Base-by-base conservation (phyloP, 2,888 invertebrate genomes). In the Machimus atricapillus region DNA sequence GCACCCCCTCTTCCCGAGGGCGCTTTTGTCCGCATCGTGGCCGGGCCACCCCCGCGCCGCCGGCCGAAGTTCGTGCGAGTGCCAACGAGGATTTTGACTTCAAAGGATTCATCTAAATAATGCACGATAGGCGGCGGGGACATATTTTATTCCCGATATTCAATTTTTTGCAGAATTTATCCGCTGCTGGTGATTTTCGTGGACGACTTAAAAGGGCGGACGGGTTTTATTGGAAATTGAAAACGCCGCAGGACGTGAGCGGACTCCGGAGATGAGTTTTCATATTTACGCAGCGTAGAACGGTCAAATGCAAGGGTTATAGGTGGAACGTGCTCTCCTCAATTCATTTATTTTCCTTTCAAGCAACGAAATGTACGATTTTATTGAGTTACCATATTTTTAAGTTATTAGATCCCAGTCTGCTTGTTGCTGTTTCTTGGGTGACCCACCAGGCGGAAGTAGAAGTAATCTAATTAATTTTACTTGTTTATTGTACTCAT, bases 161-260 rank as follows among this genome's bases (percentile, higher is more conserved):
- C 74, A 81, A 86, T 86, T 89, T 87, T 83, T 74, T 58, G 46
- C 23, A 34, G 46, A 85, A n/a, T 46, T 85, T 85, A 85, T 85
- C 85, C 46, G 37, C 16, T 31, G n/a, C 74, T 73, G 73, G 27
- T 43, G 76, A 74, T 85, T 58, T 46, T 27, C 73, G 76, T 85
- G 74, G 73, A 85, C 43, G 46, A 85, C 43, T 85, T 85, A 85
- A 76, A 86, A 86, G 77, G 77, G 37, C 76, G 27, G 81, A 87
- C 85, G 87, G 87, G 43, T 88, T 88, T 89, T 89, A 89, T 89
- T 89, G 89, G 87, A 89, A 88, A 89, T 88, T 89, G 88, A 89
- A 88, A 88, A 88, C 89, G 87, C 89, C 87, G 76, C 89, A 88
- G 89, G 89, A 89, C 89, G 89, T 89, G 89, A 88, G 86, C 86